phyloP scores from a whole-genome alignment of 2,797 vertebrate genomes.

The Urocyon cinereoargenteus region DNA sequence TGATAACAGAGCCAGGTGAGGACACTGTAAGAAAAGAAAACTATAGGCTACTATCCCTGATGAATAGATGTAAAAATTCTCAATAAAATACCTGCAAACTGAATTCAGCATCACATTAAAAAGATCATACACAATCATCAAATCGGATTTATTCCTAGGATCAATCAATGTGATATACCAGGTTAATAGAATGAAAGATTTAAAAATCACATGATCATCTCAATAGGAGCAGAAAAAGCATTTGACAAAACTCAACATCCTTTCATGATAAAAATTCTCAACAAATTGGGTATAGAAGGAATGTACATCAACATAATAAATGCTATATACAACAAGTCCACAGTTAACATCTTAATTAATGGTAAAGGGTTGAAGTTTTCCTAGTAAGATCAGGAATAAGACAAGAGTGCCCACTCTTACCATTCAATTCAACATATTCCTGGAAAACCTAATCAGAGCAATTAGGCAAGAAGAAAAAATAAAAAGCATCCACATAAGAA shows the following conservation, averaged over 20 bases:
- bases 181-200: neutral
- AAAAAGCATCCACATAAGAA: neutral
- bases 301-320: neutral
- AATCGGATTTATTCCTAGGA: neutral
- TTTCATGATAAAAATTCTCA: constrained; percentile 2
- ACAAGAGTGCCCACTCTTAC: neutral
- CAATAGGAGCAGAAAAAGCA: neutral
- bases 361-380: neutral
- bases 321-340: neutral
- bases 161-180: neutral
- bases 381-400: neutral
- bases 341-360: neutral
- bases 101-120: neutral
- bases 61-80: neutral
- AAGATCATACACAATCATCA: neutral
- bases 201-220: neutral
- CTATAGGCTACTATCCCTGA: neutral
- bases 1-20: neutral
- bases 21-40: neutral
- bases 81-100: neutral
- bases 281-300: neutral
- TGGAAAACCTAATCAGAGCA: neutral
- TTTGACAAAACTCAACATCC: neutral
- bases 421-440: neutral
- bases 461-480: neutral